Evolutionary conservation across 2,888 invertebrate genomes (phyloP), one percentile per base, ranked within the genome.

Genomic region (Oscheius sp.): DNA sequence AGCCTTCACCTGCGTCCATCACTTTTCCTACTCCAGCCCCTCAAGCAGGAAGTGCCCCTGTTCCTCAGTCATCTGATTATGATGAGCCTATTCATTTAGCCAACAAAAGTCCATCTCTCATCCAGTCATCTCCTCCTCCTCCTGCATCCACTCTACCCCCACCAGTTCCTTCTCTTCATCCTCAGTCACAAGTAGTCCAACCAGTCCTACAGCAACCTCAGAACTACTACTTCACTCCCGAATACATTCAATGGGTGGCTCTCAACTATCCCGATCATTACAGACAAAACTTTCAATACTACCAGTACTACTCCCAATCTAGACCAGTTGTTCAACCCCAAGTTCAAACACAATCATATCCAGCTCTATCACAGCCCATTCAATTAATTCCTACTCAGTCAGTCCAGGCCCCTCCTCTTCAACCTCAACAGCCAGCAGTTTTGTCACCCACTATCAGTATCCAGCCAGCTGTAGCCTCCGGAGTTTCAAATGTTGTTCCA

Each of bases 21-120:
- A 73, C 73, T n/a, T 72, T 74, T 68, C 74, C 74, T n/a, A 71
- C 77, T 9, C 73, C 54, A 24, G 56, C 66, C 14, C 57, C 66
- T 44, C 22, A 36, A 4, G 36, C 61, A 3, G 49, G 51, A 9
- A 32, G 36, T 4, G 36, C 67, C 28, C 54, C 67, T 24, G 49
- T 57, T n/a, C 64, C 67, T 28, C 32, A 63, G 0, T 44, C 33
- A 12, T 44, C 62, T 5, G 59, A 61, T 17, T 67, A 67, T 36
- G 67, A 67, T 36, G 54, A 54, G 12, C 65, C 70, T 20, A n/a
- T n/a, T n/a, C n/a, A 63, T n/a, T 56, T n/a, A 38, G 49, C 61
- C 20, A 30, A 50, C 12, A 17, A n/a, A 17, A 41, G 26, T 24
- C 61, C 61, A 6, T 41, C 49, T 9, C 17, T 44, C 30, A 36